Evolutionary conservation across 2,888 invertebrate genomes (phyloP).

Genomic region (Synanthedon tipuliformis): DNA sequence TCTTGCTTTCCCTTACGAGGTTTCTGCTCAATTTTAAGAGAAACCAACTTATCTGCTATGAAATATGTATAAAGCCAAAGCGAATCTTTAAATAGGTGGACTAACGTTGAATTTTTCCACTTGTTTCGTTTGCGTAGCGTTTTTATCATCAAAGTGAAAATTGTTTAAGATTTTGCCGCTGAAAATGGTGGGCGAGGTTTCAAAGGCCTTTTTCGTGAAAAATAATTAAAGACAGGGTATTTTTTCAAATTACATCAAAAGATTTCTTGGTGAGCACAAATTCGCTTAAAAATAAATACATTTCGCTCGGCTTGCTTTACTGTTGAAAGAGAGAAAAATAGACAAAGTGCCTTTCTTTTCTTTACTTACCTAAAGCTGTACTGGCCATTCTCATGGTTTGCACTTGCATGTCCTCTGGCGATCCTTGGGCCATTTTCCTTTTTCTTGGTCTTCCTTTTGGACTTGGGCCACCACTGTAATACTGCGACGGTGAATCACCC

Average conservation of each 20-base stretch:
- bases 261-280: background rate
- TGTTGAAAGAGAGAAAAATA: background rate
- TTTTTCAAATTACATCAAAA: background rate
- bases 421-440: conserved; percentile 73
- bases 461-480: conserved; percentile 73
- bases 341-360: background rate
- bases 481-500: conserved; percentile 73
- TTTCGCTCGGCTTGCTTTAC: background rate
- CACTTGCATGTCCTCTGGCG: conserved; percentile 74
- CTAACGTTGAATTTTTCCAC: background rate
- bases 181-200: background rate
- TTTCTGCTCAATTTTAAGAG: conserved; percentile 55
- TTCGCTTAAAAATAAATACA: background rate
- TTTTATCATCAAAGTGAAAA: background rate
- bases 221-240: background rate
- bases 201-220: background rate
- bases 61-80: conserved; percentile 32
- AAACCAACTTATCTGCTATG: conserved; percentile 25
- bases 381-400: conserved; percentile 77
- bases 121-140: background rate
- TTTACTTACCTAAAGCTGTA: conserved; percentile 74
- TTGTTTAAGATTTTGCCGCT: background rate
- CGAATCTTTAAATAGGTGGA: conserved; percentile 6
- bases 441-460: conserved; percentile 86
- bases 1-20: conserved; percentile 50